Evolutionary conservation across 2,888 invertebrate genomes (phyloP).

Genomic region (Cephalotes varians): DNA sequence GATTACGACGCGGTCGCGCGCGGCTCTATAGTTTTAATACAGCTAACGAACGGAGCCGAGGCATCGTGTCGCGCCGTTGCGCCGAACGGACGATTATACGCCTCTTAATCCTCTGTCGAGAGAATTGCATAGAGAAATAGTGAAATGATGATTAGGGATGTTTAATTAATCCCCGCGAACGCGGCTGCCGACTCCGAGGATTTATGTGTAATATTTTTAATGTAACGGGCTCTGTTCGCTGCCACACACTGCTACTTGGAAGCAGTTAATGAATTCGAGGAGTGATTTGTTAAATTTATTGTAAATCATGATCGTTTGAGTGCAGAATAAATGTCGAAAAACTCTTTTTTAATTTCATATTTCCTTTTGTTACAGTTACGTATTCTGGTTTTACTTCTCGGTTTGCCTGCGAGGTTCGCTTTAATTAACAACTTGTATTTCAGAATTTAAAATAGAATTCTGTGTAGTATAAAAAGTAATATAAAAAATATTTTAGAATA

Average conservation of each 20-base stretch:
- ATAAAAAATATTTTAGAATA: too few relatives aligned
- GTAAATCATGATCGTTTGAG: neutral
- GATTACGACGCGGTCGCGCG: slow-evolving; percentile 44
- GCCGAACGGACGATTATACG: slow-evolving; percentile 32
- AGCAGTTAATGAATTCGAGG: neutral
- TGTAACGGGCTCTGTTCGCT: neutral
- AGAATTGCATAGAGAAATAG: neutral
- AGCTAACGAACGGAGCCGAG: slow-evolving; percentile 54
- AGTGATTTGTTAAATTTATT: neutral
- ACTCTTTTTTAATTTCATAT: neutral
- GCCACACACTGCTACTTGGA: neutral
- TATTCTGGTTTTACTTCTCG: too few relatives aligned
- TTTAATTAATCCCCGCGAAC: slow-evolving; percentile 18
- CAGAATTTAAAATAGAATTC: too few relatives aligned
- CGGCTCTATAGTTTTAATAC: slow-evolving; percentile 41
- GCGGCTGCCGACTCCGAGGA: neutral
- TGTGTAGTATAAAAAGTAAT: too few relatives aligned
- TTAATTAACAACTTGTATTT: too few relatives aligned
- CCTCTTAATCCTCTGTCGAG: slow-evolving; percentile 15
- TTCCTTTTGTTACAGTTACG: neutral
- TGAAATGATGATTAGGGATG: slow-evolving; percentile 1
- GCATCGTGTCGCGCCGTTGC: slow-evolving; percentile 32
- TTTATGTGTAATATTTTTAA: slow-evolving; percentile 12
- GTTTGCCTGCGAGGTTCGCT: too few relatives aligned
- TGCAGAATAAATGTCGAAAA: neutral